These are phyloP conservation scores for Platycercus adscitus DNA, from an alignment of 2,113 vertebrate species.

Conservation along the genomic window DNA sequence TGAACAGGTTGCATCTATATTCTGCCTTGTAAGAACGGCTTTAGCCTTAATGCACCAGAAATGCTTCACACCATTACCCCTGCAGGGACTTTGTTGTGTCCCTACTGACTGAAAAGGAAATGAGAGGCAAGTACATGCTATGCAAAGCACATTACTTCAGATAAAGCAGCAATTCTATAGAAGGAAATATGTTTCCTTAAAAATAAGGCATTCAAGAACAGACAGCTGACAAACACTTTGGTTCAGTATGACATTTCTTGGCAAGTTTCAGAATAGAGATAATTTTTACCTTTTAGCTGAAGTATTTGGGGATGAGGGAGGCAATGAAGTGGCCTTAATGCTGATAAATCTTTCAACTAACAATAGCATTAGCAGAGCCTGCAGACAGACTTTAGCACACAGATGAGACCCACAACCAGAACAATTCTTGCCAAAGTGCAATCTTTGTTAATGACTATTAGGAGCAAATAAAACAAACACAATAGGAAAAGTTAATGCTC, in stretches of 20 bases:
- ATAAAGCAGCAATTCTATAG: neutral
- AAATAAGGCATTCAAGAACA: neutral
- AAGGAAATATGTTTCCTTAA: neutral
- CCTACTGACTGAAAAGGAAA: neutral
- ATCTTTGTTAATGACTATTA: neutral
- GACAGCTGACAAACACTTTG: neutral
- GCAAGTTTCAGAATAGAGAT: neutral
- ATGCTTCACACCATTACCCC: neutral
- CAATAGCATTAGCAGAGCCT: neutral
- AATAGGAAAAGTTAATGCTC: neutral
- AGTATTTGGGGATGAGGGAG: neutral
- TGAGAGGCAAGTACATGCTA: rapidly evolving
- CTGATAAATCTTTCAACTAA: neutral
- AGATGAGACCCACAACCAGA: neutral
- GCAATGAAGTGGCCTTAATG: neutral
- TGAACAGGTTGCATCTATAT: neutral
- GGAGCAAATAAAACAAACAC: neutral
- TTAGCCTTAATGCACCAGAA: neutral
- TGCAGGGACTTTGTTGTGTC: neutral
- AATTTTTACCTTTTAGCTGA: neutral
- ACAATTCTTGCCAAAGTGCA: neutral
- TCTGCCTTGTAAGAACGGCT: neutral
- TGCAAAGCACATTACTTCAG: neutral
- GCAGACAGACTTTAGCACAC: neutral
- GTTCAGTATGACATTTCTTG: neutral